phyloP scores from a whole-genome alignment of 2,797 vertebrate species.

The Centropyge bicolor region DNA sequence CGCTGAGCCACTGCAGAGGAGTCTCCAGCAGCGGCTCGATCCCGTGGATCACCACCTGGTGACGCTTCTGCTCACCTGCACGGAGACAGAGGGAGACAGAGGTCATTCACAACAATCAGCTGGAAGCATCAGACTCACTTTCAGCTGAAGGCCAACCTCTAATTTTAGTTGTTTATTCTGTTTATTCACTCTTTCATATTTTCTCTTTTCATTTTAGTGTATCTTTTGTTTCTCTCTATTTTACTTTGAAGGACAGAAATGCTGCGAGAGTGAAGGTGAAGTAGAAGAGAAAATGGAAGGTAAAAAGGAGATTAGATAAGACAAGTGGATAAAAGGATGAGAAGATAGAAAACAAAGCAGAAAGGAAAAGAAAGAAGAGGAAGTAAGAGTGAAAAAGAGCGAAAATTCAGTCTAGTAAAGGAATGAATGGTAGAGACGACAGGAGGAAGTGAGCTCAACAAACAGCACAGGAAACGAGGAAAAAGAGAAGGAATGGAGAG shows the following conservation, averaged over 20 bases:
- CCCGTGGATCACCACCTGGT: conserved; percentile 96
- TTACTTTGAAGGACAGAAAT: not conserved
- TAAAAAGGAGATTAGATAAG: too few relatives aligned
- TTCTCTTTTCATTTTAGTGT: not conserved
- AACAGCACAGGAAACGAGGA: not conserved
- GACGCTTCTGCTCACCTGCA: conserved; percentile 91
- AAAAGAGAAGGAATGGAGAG: not conserved
- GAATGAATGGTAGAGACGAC: not conserved
- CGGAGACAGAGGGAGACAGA: not conserved
- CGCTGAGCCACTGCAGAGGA: conserved; percentile 97
- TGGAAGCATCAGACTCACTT: not conserved
- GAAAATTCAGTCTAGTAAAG: not conserved
- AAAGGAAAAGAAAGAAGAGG: not conserved
- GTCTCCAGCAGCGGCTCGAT: conserved; percentile 98
- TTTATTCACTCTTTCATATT: not conserved
- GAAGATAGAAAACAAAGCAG: not conserved
- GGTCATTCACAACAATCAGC: not conserved
- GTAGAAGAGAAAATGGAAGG: conserved; percentile 24
- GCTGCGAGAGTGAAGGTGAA: too few relatives aligned
- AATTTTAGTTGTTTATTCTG: not conserved
- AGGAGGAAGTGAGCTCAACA: not conserved
- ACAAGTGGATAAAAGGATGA: too few relatives aligned
- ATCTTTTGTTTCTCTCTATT: not conserved
- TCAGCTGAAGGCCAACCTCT: not conserved
- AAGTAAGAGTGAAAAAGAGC: too few relatives aligned